Evolutionary conservation across 1,140 invertebrate species (phyloP).

Genomic region (Zophobas morio): DNA sequence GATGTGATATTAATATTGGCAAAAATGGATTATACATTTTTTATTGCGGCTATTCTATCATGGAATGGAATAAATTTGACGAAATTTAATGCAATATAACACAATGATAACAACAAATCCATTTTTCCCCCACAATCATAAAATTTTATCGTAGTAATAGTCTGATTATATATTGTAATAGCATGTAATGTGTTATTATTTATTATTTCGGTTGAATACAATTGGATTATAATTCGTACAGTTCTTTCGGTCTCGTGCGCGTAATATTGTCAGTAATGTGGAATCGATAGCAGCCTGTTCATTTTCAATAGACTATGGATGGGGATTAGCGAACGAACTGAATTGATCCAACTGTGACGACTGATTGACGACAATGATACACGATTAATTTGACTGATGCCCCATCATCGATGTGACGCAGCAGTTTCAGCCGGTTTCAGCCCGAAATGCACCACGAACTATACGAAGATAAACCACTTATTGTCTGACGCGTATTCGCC

Average conservation of each 20-base stretch:
- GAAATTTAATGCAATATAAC: conserved; percentile 42
- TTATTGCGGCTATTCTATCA: conserved; percentile 37
- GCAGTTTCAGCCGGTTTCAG: conserved; percentile 18
- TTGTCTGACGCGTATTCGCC: too few species aligned
- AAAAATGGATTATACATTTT: conserved; percentile 28
- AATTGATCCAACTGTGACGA: conserved; percentile 47
- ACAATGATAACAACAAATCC: conserved; percentile 43
- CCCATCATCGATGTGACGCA: conserved; percentile 27
- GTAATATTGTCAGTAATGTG: conserved; percentile 54
- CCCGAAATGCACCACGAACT: background rate
- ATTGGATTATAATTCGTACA: conserved; percentile 60
- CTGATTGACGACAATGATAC: conserved; percentile 55
- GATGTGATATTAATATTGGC: conserved; percentile 9
- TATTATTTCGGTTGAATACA: conserved; percentile 58
- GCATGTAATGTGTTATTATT: conserved; percentile 59
- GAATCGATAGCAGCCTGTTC: conserved; percentile 58
- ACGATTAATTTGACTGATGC: conserved; percentile 46
- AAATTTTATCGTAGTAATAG: conserved; percentile 59
- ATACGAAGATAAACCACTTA: too few species aligned
- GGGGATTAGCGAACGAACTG: conserved; percentile 48
- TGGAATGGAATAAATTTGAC: conserved; percentile 37
- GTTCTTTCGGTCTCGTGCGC: conserved; percentile 57
- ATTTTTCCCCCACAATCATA: conserved; percentile 52
- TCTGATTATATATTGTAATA: conserved; percentile 58
- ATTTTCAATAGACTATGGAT: conserved; percentile 57